Base-by-base conservation (phyloP, 2,888 invertebrate species). In the Ichneumoninae sp. region DNA sequence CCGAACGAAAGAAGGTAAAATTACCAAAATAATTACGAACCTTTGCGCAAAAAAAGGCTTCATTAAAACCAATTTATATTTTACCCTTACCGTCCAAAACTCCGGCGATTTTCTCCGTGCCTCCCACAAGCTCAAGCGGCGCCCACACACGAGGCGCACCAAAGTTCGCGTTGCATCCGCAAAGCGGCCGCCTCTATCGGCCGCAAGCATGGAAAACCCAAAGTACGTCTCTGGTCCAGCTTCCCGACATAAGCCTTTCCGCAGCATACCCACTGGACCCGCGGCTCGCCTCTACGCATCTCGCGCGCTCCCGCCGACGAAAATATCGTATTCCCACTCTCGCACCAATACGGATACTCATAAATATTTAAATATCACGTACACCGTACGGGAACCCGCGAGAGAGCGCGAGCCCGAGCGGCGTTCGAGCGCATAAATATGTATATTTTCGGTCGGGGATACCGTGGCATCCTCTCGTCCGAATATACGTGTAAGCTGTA, bases 291-390 rank as follows among this genome's bases (percentile, higher is more conserved):
- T 69, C 40, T 40, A 33, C 75, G 65, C 70, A 80, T 80, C 79
- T 66, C 75, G 47, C 36, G 36, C 75, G n/a, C 63, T 30, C 63
- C 1, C 33, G 63, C 68, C 36, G 54, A 70, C 79, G 66, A 79
- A 71, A 80, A 79, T 83, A 83, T 69, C 70, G 83, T 77, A 81
- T 81, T 83, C 81, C 76, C 52, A 68, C 60, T 83, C 76, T 77
- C 68, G 44, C 60, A 52, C 50, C 74, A 50, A 75, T 54, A 81
- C 33, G 63, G 63, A 70, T 63, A 77, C 76, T 84, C 83, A 81
- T 81, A 84, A 84, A 84, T 84, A 84, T 84, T 81, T 81, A 74
- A 81, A 84, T 84, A 81, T 81, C 71, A 54, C 83, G 75, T 80
- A 80, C 73, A 57, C 57, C 57, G 10, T 57, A 57, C 26, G 26